Conservation (phyloP, 2,888 invertebrate genomes). For the Phortica magna region DNA sequence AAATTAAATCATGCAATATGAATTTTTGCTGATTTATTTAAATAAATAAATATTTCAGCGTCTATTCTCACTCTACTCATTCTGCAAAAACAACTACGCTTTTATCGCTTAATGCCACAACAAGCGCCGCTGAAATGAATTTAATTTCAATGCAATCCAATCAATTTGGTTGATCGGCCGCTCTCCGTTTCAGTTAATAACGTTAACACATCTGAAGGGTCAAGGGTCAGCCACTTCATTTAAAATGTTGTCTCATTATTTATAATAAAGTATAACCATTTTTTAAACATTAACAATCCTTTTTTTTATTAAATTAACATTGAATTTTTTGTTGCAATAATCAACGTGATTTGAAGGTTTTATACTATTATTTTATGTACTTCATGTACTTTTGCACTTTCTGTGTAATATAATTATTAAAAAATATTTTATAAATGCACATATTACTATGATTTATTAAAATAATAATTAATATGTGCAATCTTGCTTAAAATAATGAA, state of each 20-base stretch:
- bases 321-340: slow-evolving; percentile 18
- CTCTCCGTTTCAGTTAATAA: slow-evolving; percentile 2
- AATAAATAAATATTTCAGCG: slow-evolving; percentile 3
- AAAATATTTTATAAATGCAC: neutral
- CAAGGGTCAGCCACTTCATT: slow-evolving; percentile 30
- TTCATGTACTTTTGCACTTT: slow-evolving; percentile 1
- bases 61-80: neutral
- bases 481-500: slow-evolving; percentile 22
- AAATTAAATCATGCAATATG: neutral
- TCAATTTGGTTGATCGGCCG: neutral
- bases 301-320: slow-evolving; percentile 18
- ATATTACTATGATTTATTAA: too few species aligned
- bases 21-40: neutral
- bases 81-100: too few species aligned
- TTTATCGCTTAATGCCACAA: too few species aligned
- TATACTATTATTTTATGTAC: slow-evolving; percentile 6
- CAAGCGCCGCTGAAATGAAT: too few species aligned
- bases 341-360: slow-evolving; percentile 2
- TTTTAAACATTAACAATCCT: neutral
- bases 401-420: neutral
- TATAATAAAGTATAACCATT: neutral
- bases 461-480: slow-evolving; percentile 9
- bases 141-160: neutral
- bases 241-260: slow-evolving; percentile 25
- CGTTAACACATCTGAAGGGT: slow-evolving; percentile 22